Evolutionary conservation across 2,113 vertebrate genomes (phyloP).

Genomic region (Charina bottae): DNA sequence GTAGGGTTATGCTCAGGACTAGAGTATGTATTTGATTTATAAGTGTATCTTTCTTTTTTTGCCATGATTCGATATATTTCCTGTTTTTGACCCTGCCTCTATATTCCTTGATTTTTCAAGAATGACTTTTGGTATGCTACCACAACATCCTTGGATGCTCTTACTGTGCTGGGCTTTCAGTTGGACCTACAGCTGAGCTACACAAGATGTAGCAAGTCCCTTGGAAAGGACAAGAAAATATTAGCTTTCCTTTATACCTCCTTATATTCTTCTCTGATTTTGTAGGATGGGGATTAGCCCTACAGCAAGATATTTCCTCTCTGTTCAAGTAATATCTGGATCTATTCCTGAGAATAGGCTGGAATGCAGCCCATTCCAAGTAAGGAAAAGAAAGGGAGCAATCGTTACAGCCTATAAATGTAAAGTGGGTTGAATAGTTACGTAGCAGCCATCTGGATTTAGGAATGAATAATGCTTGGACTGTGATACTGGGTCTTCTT

Average conservation of each 20-base stretch:
- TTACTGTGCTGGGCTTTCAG: background rate
- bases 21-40: background rate
- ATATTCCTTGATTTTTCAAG: background rate
- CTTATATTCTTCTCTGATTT: background rate
- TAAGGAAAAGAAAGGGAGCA: background rate
- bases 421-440: background rate
- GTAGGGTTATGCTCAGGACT: background rate
- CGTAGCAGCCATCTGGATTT: background rate
- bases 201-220: background rate
- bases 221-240: background rate
- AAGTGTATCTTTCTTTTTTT: background rate
- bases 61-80: background rate
- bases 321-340: background rate
- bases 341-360: background rate
- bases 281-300: background rate
- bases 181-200: background rate
- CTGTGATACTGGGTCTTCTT: background rate
- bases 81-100: background rate
- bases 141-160: background rate
- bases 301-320: background rate
- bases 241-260: background rate
- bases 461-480: background rate
- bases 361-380: background rate
- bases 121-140: background rate
- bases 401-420: background rate